Conservation (phyloP, 1,140 invertebrate genomes). For the Theocolax elegans region DNA sequence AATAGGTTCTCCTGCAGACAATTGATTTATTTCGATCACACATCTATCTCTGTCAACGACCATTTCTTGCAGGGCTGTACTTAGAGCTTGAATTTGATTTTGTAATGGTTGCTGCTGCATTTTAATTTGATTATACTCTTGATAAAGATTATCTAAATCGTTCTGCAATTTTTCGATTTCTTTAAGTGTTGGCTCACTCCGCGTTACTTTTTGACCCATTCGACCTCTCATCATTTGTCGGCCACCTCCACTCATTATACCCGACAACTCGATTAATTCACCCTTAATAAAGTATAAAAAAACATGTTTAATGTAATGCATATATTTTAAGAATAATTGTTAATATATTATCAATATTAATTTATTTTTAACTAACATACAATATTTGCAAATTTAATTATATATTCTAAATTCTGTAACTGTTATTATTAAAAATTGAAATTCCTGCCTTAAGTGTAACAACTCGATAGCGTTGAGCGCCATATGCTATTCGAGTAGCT, state of each 20-base stretch:
- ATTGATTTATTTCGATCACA: constrained; percentile 68
- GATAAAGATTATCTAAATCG: constrained; percentile 62
- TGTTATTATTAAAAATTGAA: neutral
- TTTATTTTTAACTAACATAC: too few relatives aligned
- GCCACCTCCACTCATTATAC: constrained; percentile 96
- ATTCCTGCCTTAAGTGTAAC: constrained; percentile 73
- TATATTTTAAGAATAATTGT: too few relatives aligned
- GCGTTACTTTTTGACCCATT: constrained; percentile 81
- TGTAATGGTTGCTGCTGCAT: constrained; percentile 68
- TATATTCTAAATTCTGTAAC: too few relatives aligned
- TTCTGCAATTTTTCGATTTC: constrained; percentile 69
- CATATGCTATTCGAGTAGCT: constrained; percentile 90
- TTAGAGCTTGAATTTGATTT: constrained; percentile 64
- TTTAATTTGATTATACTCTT: constrained; percentile 67
- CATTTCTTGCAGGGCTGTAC: constrained; percentile 62
- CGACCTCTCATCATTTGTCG: constrained; percentile 73
- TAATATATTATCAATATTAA: too few relatives aligned
- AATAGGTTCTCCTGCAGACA: constrained; percentile 69
- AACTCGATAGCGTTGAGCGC: constrained; percentile 81
- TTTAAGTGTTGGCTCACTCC: constrained; percentile 66
- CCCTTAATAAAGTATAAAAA: constrained; percentile 77
- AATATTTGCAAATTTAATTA: too few relatives aligned
- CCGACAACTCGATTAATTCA: constrained; percentile 89
- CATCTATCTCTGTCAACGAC: constrained; percentile 67
- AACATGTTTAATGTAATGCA: too few relatives aligned